These are phyloP conservation scores for Rhabdornis inornatus DNA, from an alignment of 2,113 vertebrate species.

Conservation along the genomic window DNA sequence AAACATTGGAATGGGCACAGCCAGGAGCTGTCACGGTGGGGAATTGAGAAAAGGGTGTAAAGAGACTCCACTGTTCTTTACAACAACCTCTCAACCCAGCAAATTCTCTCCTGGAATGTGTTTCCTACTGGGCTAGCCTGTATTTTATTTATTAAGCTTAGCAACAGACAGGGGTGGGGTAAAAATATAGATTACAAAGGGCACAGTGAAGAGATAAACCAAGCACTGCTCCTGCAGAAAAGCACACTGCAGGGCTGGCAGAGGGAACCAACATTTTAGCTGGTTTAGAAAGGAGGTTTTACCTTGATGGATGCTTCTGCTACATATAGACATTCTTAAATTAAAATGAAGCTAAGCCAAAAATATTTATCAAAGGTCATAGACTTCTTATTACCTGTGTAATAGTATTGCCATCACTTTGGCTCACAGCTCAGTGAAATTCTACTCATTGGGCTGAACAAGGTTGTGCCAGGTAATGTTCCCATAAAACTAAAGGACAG, in stretches of 20 bases:
- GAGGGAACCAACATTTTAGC: not conserved
- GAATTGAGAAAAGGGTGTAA: not conserved
- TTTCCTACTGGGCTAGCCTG: not conserved
- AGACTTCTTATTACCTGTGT: conserved; percentile 14
- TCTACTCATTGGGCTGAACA: not conserved
- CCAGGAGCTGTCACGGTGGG: not conserved
- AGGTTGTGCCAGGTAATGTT: conserved; percentile 41
- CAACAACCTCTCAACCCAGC: not conserved
- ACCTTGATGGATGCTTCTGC: conserved; percentile 7
- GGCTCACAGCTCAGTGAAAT: not conserved
- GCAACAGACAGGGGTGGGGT: not conserved
- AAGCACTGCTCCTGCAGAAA: not conserved
- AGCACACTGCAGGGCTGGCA: not conserved
- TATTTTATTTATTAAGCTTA: not conserved
- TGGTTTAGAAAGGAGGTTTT: not conserved
- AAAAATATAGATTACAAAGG: not conserved
- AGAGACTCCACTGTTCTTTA: not conserved
- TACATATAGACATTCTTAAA: conserved; percentile 1
- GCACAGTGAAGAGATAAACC: not conserved
- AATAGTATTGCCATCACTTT: not conserved
- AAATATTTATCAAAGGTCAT: conserved; percentile 47
- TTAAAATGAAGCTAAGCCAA: conserved; percentile 41
- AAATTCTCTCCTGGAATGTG: not conserved
- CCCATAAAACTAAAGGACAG: conserved; percentile 53
- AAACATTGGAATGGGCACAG: not conserved